These are phyloP conservation scores for Rhagologus leucostigma DNA, from an alignment of 2,113 vertebrate species.

Conservation along the genomic window DNA sequence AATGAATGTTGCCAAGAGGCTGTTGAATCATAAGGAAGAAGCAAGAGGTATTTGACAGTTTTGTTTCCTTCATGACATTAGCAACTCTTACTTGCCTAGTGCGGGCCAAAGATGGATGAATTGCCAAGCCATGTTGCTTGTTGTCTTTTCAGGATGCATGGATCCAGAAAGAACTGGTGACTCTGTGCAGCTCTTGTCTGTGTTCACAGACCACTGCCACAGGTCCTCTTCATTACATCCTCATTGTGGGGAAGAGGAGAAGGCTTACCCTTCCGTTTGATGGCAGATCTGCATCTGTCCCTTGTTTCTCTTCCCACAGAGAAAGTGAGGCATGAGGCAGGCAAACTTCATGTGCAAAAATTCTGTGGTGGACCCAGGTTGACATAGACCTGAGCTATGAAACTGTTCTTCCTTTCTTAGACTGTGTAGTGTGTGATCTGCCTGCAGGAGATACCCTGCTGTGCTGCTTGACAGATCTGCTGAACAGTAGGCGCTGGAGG, in stretches of 20 bases:
- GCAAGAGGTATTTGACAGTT: background rate
- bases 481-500: background rate
- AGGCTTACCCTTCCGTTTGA: background rate
- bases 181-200: background rate
- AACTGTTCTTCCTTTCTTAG: background rate
- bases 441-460: background rate
- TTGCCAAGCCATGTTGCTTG: background rate
- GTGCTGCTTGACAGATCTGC: background rate
- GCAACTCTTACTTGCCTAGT: background rate
- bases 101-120: background rate
- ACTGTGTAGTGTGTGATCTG: background rate
- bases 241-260: background rate
- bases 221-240: background rate
- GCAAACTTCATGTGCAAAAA: background rate
- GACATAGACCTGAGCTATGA: background rate
- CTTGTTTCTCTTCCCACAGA: background rate
- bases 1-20: background rate
- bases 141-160: background rate
- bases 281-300: background rate
- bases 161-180: background rate
- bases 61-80: background rate
- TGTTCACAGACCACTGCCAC: background rate
- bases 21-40: background rate
- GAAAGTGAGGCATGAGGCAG: background rate
- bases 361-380: background rate